Base-by-base conservation (phyloP, 2,888 invertebrate species). In the Drosophila lutescens region DNA sequence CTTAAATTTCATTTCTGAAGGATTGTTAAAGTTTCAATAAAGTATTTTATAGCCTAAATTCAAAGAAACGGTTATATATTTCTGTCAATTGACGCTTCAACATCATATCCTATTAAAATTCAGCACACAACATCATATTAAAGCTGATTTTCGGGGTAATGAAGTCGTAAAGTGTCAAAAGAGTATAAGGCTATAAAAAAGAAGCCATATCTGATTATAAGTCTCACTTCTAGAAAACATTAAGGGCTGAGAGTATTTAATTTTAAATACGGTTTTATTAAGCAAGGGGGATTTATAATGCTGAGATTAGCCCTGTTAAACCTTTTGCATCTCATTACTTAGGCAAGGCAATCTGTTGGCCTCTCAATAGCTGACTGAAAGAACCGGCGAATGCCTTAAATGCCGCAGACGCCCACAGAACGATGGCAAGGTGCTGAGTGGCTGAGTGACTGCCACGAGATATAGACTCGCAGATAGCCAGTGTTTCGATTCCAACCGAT, bases 381-480 rank as follows among this genome's bases (percentile, higher is more conserved):
- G 41, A 62, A 57, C 50, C 47, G 63, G 61, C 50, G 47, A 74
- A 76, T 74, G 68, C 81, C 81, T 76, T 73, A 81, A 80, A 79
- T 80, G 78, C 69, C 74, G 56, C 61, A 63, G 17, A 58, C 68
- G 66, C 77, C 69, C 73, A 68, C 55, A 51, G 66, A 78, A 55
- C 60, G 69, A 59, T 56, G 69, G 74, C 78, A 74, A 84, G 63
- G 84, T 80, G 81, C 58, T 67, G 78, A 79, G 61, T 74, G 74
- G 81, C 58, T 67, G 78, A 79, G 61, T 74, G 74, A 78, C 77
- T 72, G 62, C 71, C 56, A 53, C 46, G 41, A 74, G 80, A 70
- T 71, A 67, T 78, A 65, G 72, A 70, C 66, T 51, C 20, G 23
- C 15, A 49, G 60, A 49, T 58, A 68, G 46, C 54, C 54, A 62